Evolutionary conservation across 2,113 vertebrate genomes (phyloP).

Genomic region (Lepus timidus): DNA sequence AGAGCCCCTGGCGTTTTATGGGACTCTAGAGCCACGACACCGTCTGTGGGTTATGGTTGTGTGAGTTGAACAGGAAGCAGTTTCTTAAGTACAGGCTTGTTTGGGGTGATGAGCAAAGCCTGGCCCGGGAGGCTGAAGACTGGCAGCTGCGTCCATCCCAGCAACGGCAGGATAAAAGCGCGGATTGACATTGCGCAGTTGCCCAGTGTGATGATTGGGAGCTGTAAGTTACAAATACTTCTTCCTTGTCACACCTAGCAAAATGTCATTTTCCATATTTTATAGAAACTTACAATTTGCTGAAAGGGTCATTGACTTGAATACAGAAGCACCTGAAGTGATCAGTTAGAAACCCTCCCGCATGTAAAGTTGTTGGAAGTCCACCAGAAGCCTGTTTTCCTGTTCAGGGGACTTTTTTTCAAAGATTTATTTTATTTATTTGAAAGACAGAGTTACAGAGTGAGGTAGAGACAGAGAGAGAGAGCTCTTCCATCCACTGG

Average conservation of each 20-base stretch:
- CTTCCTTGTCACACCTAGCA: neutral
- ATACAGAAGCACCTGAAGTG: neutral
- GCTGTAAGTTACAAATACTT: neutral
- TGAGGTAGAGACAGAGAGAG: too few species aligned
- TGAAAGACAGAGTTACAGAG: too few species aligned
- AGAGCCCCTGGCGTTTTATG: conserved; percentile 30
- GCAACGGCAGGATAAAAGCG: neutral
- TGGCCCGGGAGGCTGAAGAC: neutral
- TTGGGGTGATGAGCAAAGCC: neutral
- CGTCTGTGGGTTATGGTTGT: fast-evolving
- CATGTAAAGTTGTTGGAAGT: neutral
- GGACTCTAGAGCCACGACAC: neutral
- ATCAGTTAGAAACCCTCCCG: neutral
- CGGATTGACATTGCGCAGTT: neutral
- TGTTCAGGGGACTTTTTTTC: too few species aligned
- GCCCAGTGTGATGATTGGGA: neutral
- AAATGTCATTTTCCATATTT: neutral
- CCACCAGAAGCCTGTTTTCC: too few species aligned
- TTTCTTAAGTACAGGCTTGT: neutral
- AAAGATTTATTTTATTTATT: too few species aligned
- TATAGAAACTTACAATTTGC: neutral
- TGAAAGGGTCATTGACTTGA: neutral
- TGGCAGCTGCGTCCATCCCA: too few species aligned
- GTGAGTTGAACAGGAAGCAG: fast-evolving
- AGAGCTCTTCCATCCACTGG: too few species aligned